These are phyloP conservation scores for Tortricodes alternella DNA, from an alignment of 2,888 invertebrate genomes.

Conservation along the genomic window DNA sequence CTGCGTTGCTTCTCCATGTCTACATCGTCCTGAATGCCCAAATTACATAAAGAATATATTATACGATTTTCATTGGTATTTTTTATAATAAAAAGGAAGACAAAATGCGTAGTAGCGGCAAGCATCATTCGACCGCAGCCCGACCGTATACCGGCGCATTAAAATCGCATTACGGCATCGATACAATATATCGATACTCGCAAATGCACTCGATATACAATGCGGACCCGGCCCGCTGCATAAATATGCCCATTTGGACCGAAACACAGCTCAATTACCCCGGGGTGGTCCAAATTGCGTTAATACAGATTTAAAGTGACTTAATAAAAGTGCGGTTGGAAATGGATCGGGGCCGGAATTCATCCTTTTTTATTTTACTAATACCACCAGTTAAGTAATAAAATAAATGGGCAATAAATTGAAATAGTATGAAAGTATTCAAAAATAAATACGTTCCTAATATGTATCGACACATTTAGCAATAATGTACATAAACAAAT, in stretches of 20 bases:
- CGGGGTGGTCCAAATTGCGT: conserved; percentile 14
- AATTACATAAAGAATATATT: too few species aligned
- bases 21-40: too few species aligned
- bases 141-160: conserved; percentile 52
- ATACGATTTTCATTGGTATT: too few species aligned
- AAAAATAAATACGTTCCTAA: too few species aligned
- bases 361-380: too few species aligned
- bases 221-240: conserved; percentile 13
- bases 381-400: too few species aligned
- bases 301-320: conserved; percentile 26
- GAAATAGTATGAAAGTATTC: too few species aligned
- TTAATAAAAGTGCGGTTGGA: conserved; percentile 6
- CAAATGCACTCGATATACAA: conserved; percentile 39
- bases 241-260: conserved; percentile 31
- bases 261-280: conserved; percentile 26
- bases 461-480: too few species aligned
- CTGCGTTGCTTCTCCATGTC: too few species aligned
- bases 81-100: not conserved
- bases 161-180: conserved; percentile 55
- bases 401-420: too few species aligned
- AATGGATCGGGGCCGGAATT: not conserved
- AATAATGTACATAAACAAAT: too few species aligned
- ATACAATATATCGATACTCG: conserved; percentile 50
- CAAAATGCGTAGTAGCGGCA: not conserved
- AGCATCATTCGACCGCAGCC: conserved; percentile 42